Base-by-base conservation (phyloP, 2,888 invertebrate species). In the Linyphia triangularis region DNA sequence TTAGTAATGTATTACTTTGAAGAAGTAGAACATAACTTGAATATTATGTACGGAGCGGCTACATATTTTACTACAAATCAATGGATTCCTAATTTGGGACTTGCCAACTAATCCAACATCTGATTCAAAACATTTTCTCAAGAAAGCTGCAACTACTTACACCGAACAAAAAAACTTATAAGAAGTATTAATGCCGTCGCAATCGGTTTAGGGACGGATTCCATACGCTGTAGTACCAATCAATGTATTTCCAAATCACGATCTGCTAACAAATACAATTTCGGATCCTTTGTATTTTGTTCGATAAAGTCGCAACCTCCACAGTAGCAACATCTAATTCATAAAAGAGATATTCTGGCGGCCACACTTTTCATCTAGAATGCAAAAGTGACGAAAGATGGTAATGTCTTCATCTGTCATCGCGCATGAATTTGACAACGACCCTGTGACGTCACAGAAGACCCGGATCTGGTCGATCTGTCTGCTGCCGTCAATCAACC, bases 401-500 rank as follows among this genome's bases (percentile, higher is more conserved):
- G n/a, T 59, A n/a, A 67, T 59, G 33, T 28, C 43, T 37, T n/a
- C 73, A 73, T 85, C 79, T 79, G 65, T 85, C 79, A 73, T 13
- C 85, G 43, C 51, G 9, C 61, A 16, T 19, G 40, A 57, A 24
- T 67, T 79, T 67, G 51, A 70, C 77, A 61, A 85, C 77, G 67
- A 51, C 70, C 43, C 61, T 43, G 43, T 85, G 85, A 85, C 85
- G 85, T 85, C 85, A 85, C 19, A 1, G 22, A 26, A 59, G 51
- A 63, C 65, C 85, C 63, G 85, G 79, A 78, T 78, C 77, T 85
- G 33, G n/a, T n/a, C 67, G 77, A 78, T 37, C 59, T 59, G 85
- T 85, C 85, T 77, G 69, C 69, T 19, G 6, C 26, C 77, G 85
- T 85, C 85, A 85, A 70, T 85, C 85, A 85, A n/a, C 84, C 65